Conservation (phyloP, 2,113 vertebrate genomes). For the Sander lucioperca region DNA sequence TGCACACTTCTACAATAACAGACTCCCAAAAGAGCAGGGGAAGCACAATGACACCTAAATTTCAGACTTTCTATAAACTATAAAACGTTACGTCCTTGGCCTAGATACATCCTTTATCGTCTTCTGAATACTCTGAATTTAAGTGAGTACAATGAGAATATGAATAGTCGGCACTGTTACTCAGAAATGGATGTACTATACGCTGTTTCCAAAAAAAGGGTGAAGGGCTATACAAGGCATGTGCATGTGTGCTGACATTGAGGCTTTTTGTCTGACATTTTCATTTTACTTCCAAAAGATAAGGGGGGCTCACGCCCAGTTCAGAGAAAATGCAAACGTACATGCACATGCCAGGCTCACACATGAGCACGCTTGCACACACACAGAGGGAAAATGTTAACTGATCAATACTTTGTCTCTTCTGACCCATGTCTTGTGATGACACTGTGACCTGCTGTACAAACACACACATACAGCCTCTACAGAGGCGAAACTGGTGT, state of each 20-base stretch:
- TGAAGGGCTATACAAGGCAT: conserved; percentile 37
- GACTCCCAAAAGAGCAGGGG: conserved; percentile 70
- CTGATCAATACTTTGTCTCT: conserved; percentile 96
- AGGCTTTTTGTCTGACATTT: conserved; percentile 91
- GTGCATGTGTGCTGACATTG: conserved; percentile 20
- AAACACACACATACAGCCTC: conserved; percentile 64
- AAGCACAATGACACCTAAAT: conserved; percentile 75
- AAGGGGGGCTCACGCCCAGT: conserved; percentile 3
- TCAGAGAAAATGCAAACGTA: conserved; percentile 27
- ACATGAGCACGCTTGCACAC: not conserved
- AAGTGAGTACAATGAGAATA: conserved; percentile 67
- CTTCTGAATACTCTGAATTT: conserved; percentile 63
- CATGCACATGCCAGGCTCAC: not conserved
- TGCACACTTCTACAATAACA: conserved; percentile 78
- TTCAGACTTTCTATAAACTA: conserved; percentile 77
- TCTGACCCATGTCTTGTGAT: conserved; percentile 84
- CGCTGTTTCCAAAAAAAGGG: conserved; percentile 40
- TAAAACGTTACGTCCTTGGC: conserved; percentile 77
- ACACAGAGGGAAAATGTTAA: conserved; percentile 91
- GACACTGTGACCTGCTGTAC: conserved; percentile 68
- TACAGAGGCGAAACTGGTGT: conserved; percentile 94
- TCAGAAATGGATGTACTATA: conserved; percentile 37
- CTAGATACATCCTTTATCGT: conserved; percentile 72
- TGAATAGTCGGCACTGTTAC: conserved; percentile 55
- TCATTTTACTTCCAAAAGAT: conserved; percentile 88